A percentile compares a stretch with the other conserved stretches of the same genome.
These are phyloP conservation scores for Euwallacea similis DNA, from an alignment of 1,140 invertebrate species.

Conservation along the genomic window DNA sequence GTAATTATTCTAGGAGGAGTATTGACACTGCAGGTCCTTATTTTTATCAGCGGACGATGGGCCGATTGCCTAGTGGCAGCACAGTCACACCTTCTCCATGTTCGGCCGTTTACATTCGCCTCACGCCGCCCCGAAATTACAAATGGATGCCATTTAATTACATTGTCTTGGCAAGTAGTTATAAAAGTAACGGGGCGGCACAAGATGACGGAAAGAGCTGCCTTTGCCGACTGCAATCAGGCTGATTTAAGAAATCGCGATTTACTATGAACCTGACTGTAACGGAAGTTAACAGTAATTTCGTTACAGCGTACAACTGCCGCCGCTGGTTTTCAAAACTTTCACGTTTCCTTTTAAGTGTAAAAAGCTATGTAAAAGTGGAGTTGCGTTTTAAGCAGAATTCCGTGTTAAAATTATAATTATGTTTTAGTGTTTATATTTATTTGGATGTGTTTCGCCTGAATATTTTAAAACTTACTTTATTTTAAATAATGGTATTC, in stretches of 20 bases:
- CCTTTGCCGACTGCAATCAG: constrained; percentile 51
- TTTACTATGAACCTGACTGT: constrained; percentile 33
- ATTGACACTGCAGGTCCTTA: constrained; percentile 51
- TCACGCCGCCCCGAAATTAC: constrained; percentile 53
- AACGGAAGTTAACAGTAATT: constrained; percentile 37
- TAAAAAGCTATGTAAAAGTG: constrained; percentile 32
- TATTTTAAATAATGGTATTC: not conserved
- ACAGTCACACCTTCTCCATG: constrained; percentile 55
- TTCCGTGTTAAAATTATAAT: constrained; percentile 32
- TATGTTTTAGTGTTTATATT: constrained; percentile 6
- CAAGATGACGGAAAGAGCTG: constrained; percentile 43
- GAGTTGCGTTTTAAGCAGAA: constrained; percentile 25
- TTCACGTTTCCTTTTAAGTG: constrained; percentile 34
- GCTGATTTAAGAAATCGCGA: constrained; percentile 49
- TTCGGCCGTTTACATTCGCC: constrained; percentile 52
- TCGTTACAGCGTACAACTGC: constrained; percentile 32
- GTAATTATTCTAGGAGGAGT: constrained; percentile 48
- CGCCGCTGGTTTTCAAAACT: constrained; percentile 28
- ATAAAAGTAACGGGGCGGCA: constrained; percentile 53
- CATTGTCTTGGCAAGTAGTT: constrained; percentile 55
- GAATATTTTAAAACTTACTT: not conserved
- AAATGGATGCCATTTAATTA: constrained; percentile 56
- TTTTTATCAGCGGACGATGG: constrained; percentile 49
- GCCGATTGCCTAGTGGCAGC: constrained; percentile 47
- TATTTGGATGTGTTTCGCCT: not conserved